Evolutionary conservation across 1,140 invertebrate species (phyloP).

Genomic region (Cyclina sinensis): DNA sequence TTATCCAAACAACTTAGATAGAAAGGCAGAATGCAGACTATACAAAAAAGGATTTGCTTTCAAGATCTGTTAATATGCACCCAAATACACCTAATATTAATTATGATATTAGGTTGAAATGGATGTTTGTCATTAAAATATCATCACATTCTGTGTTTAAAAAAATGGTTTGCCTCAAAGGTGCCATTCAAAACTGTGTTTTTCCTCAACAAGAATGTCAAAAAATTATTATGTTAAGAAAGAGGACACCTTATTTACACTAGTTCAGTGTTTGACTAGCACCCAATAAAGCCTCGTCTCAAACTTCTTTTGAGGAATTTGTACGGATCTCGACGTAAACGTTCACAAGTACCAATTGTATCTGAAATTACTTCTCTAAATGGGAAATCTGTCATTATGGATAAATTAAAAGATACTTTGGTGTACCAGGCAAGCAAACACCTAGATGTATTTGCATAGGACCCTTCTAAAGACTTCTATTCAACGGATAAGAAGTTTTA

Average conservation of each 20-base stretch:
- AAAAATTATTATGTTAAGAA: neutral
- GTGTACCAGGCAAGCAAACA: conserved; percentile 35
- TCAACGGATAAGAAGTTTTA: conserved; percentile 29
- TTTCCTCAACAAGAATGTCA: neutral
- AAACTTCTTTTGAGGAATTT: conserved; percentile 20
- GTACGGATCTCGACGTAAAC: conserved; percentile 19
- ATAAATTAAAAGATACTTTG: conserved; percentile 58
- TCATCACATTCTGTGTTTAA: neutral
- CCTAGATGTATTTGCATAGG: conserved; percentile 52
- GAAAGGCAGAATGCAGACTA: no score
- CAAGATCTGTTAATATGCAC: no score
- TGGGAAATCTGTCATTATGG: conserved; percentile 36
- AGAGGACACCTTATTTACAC: conserved; percentile 38
- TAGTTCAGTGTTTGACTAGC: conserved; percentile 12
- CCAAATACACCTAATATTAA: neutral
- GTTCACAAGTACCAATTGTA: conserved; percentile 56
- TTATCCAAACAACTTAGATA: no score
- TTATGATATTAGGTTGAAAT: neutral
- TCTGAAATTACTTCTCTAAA: conserved; percentile 56
- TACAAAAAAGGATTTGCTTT: no score
- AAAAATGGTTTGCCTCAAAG: neutral
- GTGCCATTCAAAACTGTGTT: neutral
- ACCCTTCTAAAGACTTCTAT: conserved; percentile 16
- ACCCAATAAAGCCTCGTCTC: neutral
- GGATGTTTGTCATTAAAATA: conserved; percentile 14